Evolutionary conservation across 1,140 invertebrate genomes (phyloP).

Genomic region (Augochlora pura): DNA sequence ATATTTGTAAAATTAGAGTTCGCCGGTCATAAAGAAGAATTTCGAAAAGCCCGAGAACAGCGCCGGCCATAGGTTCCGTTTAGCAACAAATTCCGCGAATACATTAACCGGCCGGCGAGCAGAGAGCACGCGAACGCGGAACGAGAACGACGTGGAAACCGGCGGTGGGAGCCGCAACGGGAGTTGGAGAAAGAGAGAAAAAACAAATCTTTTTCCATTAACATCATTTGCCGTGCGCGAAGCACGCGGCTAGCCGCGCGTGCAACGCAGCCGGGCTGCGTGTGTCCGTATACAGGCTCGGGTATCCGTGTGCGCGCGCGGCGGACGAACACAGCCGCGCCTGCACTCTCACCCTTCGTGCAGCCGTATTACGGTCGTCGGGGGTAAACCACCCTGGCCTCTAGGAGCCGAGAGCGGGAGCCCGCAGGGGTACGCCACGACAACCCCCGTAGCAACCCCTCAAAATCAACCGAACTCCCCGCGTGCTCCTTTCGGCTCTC

Average conservation of each 20-base stretch:
- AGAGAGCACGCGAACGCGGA: neutral
- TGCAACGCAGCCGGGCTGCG: conserved; percentile 31
- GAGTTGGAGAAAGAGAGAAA: neutral
- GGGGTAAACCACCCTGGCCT: conserved; percentile 78
- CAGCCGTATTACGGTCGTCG: conserved; percentile 75
- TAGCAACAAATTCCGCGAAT: neutral
- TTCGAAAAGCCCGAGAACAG: neutral
- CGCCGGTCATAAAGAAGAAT: too few relatives aligned
- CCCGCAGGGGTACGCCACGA: conserved; percentile 81
- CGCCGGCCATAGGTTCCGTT: neutral
- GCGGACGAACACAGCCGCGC: conserved; percentile 16
- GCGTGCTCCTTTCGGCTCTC: conserved; percentile 50
- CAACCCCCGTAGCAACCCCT: conserved; percentile 81
- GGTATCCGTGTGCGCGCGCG: neutral
- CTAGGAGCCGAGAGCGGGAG: conserved; percentile 74
- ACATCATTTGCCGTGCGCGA: conserved; percentile 52
- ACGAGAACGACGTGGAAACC: neutral
- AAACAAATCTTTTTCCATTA: conserved; percentile 48
- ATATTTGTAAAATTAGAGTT: too few relatives aligned
- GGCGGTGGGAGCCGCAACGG: too few relatives aligned
- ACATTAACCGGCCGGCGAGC: conserved; percentile 6
- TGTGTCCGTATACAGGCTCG: neutral
- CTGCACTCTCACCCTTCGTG: conserved; percentile 67
- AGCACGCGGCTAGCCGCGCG: conserved; percentile 65
- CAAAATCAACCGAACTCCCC: conserved; percentile 78